These are phyloP conservation scores for Meiosimyza decipiens DNA, from an alignment of 2,888 invertebrate species.

Conservation along the genomic window DNA sequence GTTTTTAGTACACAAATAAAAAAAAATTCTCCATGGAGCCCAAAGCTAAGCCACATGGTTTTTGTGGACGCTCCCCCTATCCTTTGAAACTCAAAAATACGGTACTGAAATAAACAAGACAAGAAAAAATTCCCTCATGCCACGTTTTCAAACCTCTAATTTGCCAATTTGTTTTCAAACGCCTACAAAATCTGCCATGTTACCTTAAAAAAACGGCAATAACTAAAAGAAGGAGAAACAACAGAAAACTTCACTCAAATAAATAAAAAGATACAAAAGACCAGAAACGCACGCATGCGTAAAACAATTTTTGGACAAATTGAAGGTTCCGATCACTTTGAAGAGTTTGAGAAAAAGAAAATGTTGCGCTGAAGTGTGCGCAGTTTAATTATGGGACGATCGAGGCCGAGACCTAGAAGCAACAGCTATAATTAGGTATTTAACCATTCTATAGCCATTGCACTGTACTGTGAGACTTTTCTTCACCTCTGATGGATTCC, in stretches of 20 bases:
- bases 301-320: constrained; percentile 31
- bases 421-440: neutral
- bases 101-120: too few species aligned
- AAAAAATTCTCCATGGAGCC: too few species aligned
- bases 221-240: constrained; percentile 36
- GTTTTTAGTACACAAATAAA: too few species aligned
- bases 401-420: neutral
- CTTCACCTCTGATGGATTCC: neutral
- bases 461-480: neutral
- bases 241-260: constrained; percentile 11
- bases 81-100: too few species aligned
- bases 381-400: neutral
- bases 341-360: too few species aligned
- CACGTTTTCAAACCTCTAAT: constrained; percentile 39
- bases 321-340: too few species aligned
- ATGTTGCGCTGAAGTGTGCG: neutral
- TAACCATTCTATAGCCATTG: neutral
- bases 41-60: too few species aligned
- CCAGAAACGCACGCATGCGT: constrained; percentile 42
- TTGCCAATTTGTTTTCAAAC: constrained; percentile 42
- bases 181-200: constrained; percentile 41
- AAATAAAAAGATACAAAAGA: constrained; percentile 15
- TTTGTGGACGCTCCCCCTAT: too few species aligned
- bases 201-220: constrained; percentile 31
- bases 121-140: too few species aligned